Evolutionary conservation across 2,113 vertebrate genomes (phyloP).

Genomic region (Alosa alosa): DNA sequence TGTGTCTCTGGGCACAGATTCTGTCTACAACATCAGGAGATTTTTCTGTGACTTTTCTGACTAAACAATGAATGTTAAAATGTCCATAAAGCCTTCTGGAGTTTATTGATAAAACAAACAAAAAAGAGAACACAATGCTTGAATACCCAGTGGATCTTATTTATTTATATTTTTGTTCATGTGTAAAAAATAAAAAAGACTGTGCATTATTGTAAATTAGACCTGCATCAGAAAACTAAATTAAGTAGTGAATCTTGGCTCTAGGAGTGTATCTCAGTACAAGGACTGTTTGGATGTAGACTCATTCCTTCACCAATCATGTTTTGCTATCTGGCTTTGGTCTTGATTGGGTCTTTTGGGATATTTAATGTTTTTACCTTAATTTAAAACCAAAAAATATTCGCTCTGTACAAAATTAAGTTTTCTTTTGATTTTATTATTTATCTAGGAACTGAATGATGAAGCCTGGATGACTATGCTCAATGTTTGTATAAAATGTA

Average conservation of each 20-base stretch:
- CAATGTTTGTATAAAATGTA: background rate
- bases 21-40: constrained; percentile 7
- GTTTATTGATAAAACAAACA: background rate
- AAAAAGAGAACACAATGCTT: background rate
- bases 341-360: background rate
- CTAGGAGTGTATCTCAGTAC: background rate
- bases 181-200: background rate
- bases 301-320: background rate
- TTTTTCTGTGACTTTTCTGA: constrained; percentile 13
- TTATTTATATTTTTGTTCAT: constrained; percentile 7
- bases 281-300: background rate
- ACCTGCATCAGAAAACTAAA: background rate
- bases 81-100: background rate
- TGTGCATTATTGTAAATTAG: constrained; percentile 10
- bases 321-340: background rate
- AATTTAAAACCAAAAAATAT: background rate
- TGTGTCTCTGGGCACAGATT: background rate
- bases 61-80: background rate
- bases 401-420: background rate
- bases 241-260: background rate
- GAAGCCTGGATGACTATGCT: background rate
- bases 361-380: background rate
- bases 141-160: constrained; percentile 3
- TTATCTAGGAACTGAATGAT: background rate
- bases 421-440: background rate